Conservation (phyloP, 2,113 vertebrate genomes). For the Phycodurus eques region DNA sequence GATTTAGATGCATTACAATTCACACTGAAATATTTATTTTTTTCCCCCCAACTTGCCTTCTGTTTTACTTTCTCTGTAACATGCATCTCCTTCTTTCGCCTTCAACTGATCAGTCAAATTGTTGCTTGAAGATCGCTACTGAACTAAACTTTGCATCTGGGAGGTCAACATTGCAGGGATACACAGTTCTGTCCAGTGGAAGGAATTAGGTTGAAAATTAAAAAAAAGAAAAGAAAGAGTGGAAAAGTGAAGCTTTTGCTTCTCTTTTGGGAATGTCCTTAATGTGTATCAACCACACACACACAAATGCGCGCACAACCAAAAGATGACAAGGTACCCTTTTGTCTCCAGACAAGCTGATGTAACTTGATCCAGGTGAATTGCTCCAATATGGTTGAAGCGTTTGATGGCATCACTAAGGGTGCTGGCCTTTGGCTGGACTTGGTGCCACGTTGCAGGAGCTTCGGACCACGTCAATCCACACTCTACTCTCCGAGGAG, state of each 20-base stretch:
- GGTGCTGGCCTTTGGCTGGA: slow-evolving; percentile 32
- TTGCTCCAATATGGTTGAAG: slow-evolving; percentile 5
- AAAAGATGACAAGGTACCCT: slow-evolving; percentile 12
- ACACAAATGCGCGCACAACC: slow-evolving; percentile 11
- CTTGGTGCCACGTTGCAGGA: neutral
- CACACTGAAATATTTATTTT: neutral
- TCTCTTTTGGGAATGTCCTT: slow-evolving; percentile 10
- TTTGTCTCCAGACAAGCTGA: slow-evolving; percentile 10
- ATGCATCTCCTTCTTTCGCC: neutral
- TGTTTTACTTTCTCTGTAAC: neutral
- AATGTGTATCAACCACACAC: slow-evolving; percentile 18
- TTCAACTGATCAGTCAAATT: neutral
- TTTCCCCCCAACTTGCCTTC: neutral
- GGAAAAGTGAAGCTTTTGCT: slow-evolving; percentile 29
- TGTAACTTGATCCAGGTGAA: neutral
- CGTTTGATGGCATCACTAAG: neutral
- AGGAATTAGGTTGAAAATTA: neutral
- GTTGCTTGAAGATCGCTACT: neutral
- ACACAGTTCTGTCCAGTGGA: slow-evolving; percentile 23
- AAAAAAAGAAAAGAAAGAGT: neutral
- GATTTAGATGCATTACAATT: neutral
- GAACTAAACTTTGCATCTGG: neutral
- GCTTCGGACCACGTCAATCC: slow-evolving; percentile 18
- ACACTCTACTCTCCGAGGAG: slow-evolving; percentile 42
- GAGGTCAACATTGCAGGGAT: neutral